Evolutionary conservation across 2,113 vertebrate genomes (phyloP), one percentile per base, ranked within the genome.

Genomic region (Callionymus lyra): DNA sequence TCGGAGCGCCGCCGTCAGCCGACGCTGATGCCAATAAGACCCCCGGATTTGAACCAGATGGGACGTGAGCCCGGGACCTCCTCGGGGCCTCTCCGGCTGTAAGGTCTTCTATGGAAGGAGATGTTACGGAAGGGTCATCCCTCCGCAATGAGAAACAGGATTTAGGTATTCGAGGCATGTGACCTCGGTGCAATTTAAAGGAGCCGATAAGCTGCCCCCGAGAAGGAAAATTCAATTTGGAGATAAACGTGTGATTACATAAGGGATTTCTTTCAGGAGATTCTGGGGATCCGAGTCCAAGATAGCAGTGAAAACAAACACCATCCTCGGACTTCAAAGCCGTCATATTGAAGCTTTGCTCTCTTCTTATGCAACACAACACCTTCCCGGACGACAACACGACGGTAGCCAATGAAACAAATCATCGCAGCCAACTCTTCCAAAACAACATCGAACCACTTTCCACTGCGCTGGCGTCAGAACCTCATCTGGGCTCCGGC

Each of bases 31-130:
- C 48, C 56, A 67, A 53, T 40, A 43, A 70, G 45, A 68, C 43
- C 42, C 10, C 43, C 63, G 55, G 63, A 76, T 62, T 38, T 57
- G 16, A 53, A 71, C 54, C 72, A 70, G 50, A 69, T 61, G 61
- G 66, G 33, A 62, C 14, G 18, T 8, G 45, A 67, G 57, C 53
- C 58, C 12, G 6, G 44, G 16, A 44, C 40, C 35, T 54, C 42
- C 31, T 47, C 44, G 6, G 41, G 41, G 45, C 44, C 17, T 50
- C 41, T 38, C 38, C n/a, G 13, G 41, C 50, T 45, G 21, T 44
- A 17, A 36, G 17, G n/a, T 37, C 41, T 64, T 47, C 48, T 35
- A 35, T 38, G 16, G 14, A 27, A 12, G 10, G 44, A 41, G 15
- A 27, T 4, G 32, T 13, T 19, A 21, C 2, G 12, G 31, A 34